Conservation (phyloP, 2,797 vertebrate genomes). For the Antennarius maculatus region DNA sequence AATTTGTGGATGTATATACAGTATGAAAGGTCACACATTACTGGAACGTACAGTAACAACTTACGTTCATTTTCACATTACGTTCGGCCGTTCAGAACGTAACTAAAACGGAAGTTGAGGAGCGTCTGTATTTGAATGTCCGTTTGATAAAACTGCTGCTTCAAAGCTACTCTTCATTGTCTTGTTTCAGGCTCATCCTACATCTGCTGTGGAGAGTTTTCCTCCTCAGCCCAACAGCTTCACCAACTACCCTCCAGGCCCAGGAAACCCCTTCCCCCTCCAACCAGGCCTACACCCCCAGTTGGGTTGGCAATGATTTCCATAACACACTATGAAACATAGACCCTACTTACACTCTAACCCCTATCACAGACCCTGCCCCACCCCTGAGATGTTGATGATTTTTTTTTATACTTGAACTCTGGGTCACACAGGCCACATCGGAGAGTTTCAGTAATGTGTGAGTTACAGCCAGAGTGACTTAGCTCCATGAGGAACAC, state of each 20-base stretch:
- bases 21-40: no score
- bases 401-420: conserved; percentile 21
- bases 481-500: conserved; percentile 30
- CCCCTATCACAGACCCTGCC: neutral
- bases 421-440: conserved; percentile 7
- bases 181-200: conserved; percentile 86
- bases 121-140: conserved; percentile 1
- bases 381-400: neutral
- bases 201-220: conserved; percentile 90
- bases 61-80: no score
- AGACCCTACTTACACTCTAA: conserved; percentile 4
- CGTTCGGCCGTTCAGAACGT: no score
- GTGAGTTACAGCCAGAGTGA: conserved; percentile 23
- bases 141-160: neutral
- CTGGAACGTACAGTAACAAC: no score
- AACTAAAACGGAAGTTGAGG: no score
- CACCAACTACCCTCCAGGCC: conserved; percentile 86
- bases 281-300: conserved; percentile 92
- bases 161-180: conserved; percentile 5
- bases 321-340: neutral
- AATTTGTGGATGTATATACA: no score
- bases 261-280: conserved; percentile 90
- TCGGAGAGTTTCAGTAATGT: conserved; percentile 8
- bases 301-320: conserved; percentile 91
- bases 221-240: conserved; percentile 91